Base-by-base conservation (phyloP, 1,140 invertebrate species). In the Ptiloglossa arizonensis region DNA sequence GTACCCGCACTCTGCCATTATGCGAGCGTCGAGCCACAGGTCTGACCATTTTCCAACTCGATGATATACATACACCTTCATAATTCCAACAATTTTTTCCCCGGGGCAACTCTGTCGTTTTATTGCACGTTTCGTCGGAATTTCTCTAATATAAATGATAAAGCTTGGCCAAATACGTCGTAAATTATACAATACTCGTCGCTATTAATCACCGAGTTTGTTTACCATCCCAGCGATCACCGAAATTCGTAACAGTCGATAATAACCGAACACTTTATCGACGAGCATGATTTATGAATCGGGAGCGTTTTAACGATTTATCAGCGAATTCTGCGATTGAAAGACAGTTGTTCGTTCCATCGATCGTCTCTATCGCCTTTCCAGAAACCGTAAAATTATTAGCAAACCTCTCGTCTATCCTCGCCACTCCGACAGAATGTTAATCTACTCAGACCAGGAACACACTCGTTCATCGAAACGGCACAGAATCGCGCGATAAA, bases 401-500 rank as follows among this genome's bases (percentile, higher is more conserved):
- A 52, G 9, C 3, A 38, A 38, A 6, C 19, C 15, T 27, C 41
- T 29, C 24, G 52, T 32, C 57, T 44, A 22, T 63, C 38, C 59
- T 46, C 5, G 22, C 38, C 5, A 1, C 41, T 29, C 41, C 24
- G 15, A 71, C 1, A 19, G 56, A 22, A 46, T 27, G 41, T 27
- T 69, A 67, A 75, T 57, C 27, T 44, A 52, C 35, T 72, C 41
- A 9, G 60, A 11, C 15, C 44, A 68, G 24, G 63, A 44, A 41
- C 50, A 44, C n/a, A 48, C 32, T 64, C 63, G 63, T 41, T 56
- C 38, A 27, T 35, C 22, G 29, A 22, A 67, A 32, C 35, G 59
- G 38, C 19, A 41, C 19, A 19, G 48, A 63, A 78, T 64, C 63
- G 22, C 46, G 64, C 75, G 19, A 82, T 83, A 83, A 82, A 83